phyloP scores from a whole-genome alignment of 2,888 invertebrate species.

The Hoplodrina blanda region DNA sequence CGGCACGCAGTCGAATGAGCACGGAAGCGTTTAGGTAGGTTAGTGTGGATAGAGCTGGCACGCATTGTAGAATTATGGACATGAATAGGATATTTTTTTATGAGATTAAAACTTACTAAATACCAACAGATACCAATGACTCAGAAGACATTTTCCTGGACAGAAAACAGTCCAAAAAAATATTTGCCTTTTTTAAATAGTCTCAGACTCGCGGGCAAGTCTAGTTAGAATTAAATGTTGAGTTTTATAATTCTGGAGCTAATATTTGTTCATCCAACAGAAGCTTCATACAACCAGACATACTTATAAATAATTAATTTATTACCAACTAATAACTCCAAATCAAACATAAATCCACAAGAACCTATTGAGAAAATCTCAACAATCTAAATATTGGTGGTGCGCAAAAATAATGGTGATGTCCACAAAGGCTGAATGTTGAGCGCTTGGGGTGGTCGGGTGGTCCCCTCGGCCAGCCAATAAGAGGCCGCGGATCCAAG shows the following conservation, averaged over 20 bases:
- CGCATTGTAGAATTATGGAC: too few species aligned
- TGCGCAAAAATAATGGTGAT: constrained; percentile 60
- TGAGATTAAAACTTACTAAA: too few species aligned
- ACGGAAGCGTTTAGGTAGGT: constrained; percentile 25
- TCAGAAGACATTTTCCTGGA: not conserved
- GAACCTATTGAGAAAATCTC: constrained; percentile 61
- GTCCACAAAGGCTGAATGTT: constrained; percentile 66
- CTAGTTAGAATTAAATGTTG: too few species aligned
- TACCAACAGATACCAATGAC: not conserved
- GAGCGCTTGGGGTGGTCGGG: constrained; percentile 67
- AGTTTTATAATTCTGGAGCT: not conserved
- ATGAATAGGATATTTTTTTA: too few species aligned
- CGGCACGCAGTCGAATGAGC: constrained; percentile 34
- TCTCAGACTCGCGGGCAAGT: too few species aligned
- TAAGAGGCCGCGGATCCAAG: constrained; percentile 80
- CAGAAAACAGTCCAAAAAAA: too few species aligned
- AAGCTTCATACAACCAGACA: too few species aligned
- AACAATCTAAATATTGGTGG: constrained; percentile 68
- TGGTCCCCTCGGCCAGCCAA: constrained; percentile 77
- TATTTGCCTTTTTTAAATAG: too few species aligned
- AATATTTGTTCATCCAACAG: not conserved
- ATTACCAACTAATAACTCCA: not conserved
- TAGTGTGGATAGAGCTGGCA: constrained; percentile 30
- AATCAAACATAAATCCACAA: constrained; percentile 24
- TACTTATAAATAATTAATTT: not conserved